These are phyloP conservation scores for Liopterus haemorrhoidalis DNA, from an alignment of 2,888 invertebrate genomes.

Conservation along the genomic window DNA sequence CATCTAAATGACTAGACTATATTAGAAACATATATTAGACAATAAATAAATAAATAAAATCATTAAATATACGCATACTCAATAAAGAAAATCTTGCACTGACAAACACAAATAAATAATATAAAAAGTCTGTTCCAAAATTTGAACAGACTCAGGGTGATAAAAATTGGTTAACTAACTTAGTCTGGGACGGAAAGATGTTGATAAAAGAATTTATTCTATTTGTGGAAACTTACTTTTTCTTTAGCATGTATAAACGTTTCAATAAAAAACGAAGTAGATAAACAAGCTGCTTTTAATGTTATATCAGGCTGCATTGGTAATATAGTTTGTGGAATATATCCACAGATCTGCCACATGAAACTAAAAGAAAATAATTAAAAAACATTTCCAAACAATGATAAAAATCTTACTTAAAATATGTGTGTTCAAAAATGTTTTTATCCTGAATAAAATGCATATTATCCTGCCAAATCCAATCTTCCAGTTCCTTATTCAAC, in stretches of 20 bases:
- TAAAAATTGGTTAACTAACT: no score
- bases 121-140: no score
- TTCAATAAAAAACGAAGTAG: slow-evolving; percentile 92
- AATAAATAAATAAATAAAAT: no score
- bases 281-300: slow-evolving; percentile 78
- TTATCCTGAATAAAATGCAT: slow-evolving; percentile 92
- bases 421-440: slow-evolving; percentile 92
- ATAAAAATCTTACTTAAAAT: slow-evolving; percentile 69
- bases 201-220: no score
- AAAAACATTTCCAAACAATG: slow-evolving; percentile 1
- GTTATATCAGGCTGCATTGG: slow-evolving; percentile 74
- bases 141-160: no score
- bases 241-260: slow-evolving; percentile 96
- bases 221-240: slow-evolving; percentile 55
- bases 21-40: no score
- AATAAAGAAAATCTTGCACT: no score
- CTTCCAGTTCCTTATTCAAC: slow-evolving; percentile 74
- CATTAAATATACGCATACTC: no score
- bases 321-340: slow-evolving; percentile 82
- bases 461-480: slow-evolving; percentile 98
- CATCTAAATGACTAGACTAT: no score
- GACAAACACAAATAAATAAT: no score
- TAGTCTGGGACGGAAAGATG: no score
- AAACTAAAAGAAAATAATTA: slow-evolving; percentile 56
- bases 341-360: slow-evolving; percentile 94